Percentiles rank a stretch among this genome's conserved stretches.
Conservation (phyloP, 2,113 vertebrate species). For the Oplegnathus fasciatus region DNA sequence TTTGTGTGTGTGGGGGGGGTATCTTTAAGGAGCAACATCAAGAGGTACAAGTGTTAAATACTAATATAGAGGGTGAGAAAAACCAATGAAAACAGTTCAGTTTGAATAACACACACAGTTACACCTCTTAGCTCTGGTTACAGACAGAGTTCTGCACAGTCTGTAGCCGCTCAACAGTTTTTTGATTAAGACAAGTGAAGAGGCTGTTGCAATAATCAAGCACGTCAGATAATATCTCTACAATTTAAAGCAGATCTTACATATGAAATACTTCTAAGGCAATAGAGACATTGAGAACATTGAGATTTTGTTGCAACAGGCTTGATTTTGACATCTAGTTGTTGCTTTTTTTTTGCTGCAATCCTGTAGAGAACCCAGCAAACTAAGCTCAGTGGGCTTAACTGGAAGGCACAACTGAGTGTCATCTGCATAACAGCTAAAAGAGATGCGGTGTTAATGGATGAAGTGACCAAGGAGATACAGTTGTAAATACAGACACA, state of each 20-base stretch:
- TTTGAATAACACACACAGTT: neutral
- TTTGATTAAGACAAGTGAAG: neutral
- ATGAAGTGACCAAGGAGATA: neutral
- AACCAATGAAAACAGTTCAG: neutral
- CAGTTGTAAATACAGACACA: neutral
- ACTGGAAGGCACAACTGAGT: neutral
- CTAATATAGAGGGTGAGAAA: neutral
- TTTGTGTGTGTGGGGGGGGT: too few relatives aligned
- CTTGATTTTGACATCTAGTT: neutral
- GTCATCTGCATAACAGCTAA: neutral
- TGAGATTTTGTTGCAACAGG: neutral
- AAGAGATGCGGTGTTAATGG: neutral
- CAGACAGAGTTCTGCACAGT: neutral
- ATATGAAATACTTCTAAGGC: neutral
- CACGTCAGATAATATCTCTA: neutral
- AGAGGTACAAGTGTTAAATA: neutral
- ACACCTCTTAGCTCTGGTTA: neutral
- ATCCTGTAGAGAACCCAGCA: neutral
- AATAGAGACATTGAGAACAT: neutral
- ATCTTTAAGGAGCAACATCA: neutral
- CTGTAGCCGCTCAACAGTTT: neutral
- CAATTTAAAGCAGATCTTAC: neutral
- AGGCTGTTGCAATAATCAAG: neutral
- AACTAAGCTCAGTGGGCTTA: neutral
- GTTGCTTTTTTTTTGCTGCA: neutral